Evolutionary conservation across 1,140 invertebrate genomes (phyloP).

Genomic region (Lepidotrigona ventralis): DNA sequence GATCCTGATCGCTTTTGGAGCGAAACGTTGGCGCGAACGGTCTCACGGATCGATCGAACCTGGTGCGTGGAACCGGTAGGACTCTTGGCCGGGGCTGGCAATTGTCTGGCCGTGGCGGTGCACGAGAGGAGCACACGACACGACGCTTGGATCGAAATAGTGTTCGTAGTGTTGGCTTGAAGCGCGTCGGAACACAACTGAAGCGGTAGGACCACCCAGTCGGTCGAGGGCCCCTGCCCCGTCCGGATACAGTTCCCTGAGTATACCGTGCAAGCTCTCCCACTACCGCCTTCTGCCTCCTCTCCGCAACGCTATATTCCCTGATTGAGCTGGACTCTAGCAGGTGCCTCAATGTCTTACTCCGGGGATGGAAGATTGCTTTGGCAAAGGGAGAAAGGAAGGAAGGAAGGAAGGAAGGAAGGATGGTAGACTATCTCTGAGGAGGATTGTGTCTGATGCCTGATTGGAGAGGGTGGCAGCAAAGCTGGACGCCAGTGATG

Average conservation of each 20-base stretch:
- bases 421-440: conserved; percentile 37
- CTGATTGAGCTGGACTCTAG: conserved; percentile 75
- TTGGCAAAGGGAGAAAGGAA: conserved; percentile 68
- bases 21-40: background rate
- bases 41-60: background rate
- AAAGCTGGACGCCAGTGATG: background rate
- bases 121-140: conserved; percentile 36
- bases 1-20: no score
- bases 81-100: conserved; percentile 14
- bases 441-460: conserved; percentile 39
- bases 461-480: conserved; percentile 22
- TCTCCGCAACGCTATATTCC: conserved; percentile 61
- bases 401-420: conserved; percentile 38
- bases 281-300: conserved; percentile 71
- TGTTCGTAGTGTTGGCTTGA: conserved; percentile 78
- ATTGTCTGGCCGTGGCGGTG: conserved; percentile 26
- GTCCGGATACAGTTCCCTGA: conserved; percentile 72
- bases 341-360: conserved; percentile 80
- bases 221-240: conserved; percentile 74
- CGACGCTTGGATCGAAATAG: conserved; percentile 59
- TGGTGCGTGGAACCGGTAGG: conserved; percentile 38
- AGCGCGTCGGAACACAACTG: conserved; percentile 80
- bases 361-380: conserved; percentile 77
- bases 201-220: conserved; percentile 80
- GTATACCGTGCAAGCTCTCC: conserved; percentile 75